Evolutionary conservation across 2,113 vertebrate genomes (phyloP).

Genomic region (Lichenostomus cassidix): DNA sequence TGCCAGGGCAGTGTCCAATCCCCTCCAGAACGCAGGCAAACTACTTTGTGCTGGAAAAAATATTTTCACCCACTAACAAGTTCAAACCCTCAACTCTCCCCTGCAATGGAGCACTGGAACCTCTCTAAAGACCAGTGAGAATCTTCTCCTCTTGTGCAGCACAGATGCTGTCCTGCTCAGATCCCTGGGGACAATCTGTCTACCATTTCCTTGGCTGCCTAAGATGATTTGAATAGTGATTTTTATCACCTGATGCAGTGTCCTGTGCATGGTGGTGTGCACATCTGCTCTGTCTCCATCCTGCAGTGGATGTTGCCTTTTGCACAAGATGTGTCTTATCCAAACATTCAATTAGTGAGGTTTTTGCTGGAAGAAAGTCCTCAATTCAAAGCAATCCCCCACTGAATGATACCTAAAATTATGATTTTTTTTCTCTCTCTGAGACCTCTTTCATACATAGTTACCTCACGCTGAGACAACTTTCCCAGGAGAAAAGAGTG

Average conservation of each 20-base stretch:
- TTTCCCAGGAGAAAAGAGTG: not conserved
- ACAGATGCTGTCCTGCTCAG: not conserved
- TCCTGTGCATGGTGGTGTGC: not conserved
- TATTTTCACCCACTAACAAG: not conserved
- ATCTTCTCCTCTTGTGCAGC: not conserved
- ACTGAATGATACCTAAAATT: not conserved
- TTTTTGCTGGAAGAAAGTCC: not conserved
- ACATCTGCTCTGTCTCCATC: not conserved
- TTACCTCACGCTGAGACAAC: not conserved
- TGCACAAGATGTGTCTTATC: rapidly evolving
- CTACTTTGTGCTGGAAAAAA: not conserved
- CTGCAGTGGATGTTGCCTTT: not conserved
- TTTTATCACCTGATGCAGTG: not conserved
- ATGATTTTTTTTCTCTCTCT: not conserved
- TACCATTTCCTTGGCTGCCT: not conserved
- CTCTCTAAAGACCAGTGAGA: not conserved
- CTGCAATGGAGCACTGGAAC: not conserved
- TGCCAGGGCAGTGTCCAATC: not conserved
- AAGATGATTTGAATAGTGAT: not conserved
- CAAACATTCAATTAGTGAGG: not conserved
- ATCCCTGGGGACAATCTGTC: rapidly evolving
- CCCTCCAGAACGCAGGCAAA: rapidly evolving
- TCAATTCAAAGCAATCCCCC: rapidly evolving
- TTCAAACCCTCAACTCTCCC: not conserved
- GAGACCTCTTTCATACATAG: not conserved